Base-by-base conservation (phyloP, 2,113 vertebrate genomes). In the Lanius collurio region DNA sequence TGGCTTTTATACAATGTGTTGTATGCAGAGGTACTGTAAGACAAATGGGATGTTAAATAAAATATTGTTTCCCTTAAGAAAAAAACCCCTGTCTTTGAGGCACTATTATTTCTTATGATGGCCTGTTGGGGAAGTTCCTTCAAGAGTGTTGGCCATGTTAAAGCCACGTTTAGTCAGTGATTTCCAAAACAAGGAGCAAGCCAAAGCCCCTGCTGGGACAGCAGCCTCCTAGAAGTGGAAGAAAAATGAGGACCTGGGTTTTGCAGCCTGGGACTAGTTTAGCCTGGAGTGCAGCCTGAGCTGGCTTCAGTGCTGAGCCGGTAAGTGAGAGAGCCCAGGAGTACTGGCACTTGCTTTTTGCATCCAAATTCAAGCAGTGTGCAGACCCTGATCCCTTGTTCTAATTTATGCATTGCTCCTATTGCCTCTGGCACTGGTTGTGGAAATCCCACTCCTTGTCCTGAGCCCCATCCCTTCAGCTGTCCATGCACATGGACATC, bases 41-140 rank as follows among this genome's bases (percentile, higher is more conserved):
- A 90, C 33, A 74, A 91, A 87, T 21, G 24, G 46, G 52, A 3
- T 80, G 47, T 93, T 80, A 76, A 94, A 96, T 96, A 96, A 94
- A 95, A 55, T 53, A 23, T 11, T 47, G 35, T 94, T 89, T 80
- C 74, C 35, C 22, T 62, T 83, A 44, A 77, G 23, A 16, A 83
- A 87, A 53, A 28, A 16, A 11, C 1, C 15, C 22, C 35, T 35
- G 18, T 78, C 55, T 94, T 65, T 60, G 50, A 70, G 50, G 30
- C 76, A 65, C 22, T 81, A 0, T 89, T 83, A 55, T 95, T 89
- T 87, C 39, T 52, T 47, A 13, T 6, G 44, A 30, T 11, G n/a
- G 33, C 4, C 39, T 76, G 10, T 27, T 65, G 49, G 6, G 15
- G 47, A 52, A 15, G 21, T 35, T 92, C 35, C 41, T 71, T 77